These are phyloP conservation scores for Muscicapa comitata DNA, from an alignment of 2,797 vertebrate species.

Conservation along the genomic window DNA sequence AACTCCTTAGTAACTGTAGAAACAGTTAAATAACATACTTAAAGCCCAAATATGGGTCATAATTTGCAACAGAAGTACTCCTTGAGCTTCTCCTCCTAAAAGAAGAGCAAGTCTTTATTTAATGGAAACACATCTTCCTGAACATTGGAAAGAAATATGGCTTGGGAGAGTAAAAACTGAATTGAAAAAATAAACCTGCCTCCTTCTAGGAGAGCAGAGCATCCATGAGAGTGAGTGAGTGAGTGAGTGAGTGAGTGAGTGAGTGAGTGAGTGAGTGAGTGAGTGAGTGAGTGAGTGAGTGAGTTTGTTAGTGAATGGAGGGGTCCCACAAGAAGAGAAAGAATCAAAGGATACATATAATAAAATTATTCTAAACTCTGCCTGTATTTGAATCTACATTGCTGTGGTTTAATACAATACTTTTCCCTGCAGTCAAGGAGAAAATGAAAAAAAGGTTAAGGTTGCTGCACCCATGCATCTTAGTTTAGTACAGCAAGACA, in stretches of 20 bases:
- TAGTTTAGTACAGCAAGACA: not conserved
- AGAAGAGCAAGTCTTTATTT: not conserved
- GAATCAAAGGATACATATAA: not conserved
- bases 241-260: not conserved
- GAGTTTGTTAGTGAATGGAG: too few relatives aligned
- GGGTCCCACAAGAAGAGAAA: not conserved
- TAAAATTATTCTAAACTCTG: not conserved
- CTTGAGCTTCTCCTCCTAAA: not conserved
- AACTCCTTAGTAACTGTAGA: not conserved
- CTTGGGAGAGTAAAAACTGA: not conserved
- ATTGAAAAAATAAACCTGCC: not conserved
- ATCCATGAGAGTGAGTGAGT: not conserved
- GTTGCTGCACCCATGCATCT: not conserved
- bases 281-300: too few relatives aligned
- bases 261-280: too few relatives aligned
- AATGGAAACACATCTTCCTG: not conserved
- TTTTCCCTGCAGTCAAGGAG: not conserved
- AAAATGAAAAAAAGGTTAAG: not conserved
- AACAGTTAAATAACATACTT: not conserved
- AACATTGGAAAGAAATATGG: not conserved
- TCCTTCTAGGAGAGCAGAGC: not conserved
- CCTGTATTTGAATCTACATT: not conserved
- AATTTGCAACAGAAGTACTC: not conserved
- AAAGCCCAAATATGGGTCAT: not conserved
- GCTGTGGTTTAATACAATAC: not conserved